phyloP scores from a whole-genome alignment of 1,140 invertebrate genomes.

The Hesperophylax magnus region DNA sequence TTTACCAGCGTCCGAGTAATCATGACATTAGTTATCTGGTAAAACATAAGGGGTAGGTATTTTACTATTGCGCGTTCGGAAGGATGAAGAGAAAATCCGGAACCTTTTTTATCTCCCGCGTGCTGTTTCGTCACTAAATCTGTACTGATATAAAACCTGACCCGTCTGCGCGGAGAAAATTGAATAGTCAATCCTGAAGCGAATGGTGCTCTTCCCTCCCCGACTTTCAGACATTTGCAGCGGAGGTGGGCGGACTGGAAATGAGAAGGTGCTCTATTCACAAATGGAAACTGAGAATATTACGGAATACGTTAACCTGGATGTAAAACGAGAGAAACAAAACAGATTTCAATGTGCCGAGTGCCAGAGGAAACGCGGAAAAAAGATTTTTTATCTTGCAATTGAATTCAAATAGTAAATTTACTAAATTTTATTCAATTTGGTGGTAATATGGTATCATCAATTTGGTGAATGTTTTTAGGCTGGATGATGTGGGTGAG shows the following conservation, averaged over 20 bases:
- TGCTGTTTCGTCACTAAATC: background rate
- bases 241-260: background rate
- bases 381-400: too few species aligned
- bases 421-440: too few species aligned
- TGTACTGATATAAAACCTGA: background rate
- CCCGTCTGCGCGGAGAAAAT: background rate
- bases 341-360: background rate
- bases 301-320: background rate
- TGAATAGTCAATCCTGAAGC: slow-evolving; percentile 22
- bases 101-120: background rate
- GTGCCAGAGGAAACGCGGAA: too few species aligned
- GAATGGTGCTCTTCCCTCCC: background rate
- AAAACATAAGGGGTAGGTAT: background rate
- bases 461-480: too few species aligned
- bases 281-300: background rate
- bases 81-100: background rate
- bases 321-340: slow-evolving; percentile 3
- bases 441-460: too few species aligned
- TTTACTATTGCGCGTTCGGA: background rate
- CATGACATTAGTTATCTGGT: background rate
- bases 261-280: slow-evolving; percentile 8
- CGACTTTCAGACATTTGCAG: background rate
- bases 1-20: too few species aligned
- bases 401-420: too few species aligned
- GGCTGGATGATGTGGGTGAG: too few species aligned